A percentile compares a stretch with the other conserved stretches of the same genome.
Evolutionary conservation across 2,888 invertebrate genomes (phyloP).

Genomic region (Diloba caeruleocephala): DNA sequence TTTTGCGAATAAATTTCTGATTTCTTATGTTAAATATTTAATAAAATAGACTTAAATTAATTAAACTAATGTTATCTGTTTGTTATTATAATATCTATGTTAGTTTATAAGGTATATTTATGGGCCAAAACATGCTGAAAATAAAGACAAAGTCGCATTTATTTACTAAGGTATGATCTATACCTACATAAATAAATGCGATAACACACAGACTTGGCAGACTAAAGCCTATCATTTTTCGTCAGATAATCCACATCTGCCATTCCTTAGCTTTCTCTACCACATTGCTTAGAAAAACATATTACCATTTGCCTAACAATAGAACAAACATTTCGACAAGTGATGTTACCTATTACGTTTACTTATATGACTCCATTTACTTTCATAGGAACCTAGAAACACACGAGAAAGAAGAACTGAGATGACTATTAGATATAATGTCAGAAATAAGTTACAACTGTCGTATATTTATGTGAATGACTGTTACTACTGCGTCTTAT

Average conservation of each 20-base stretch:
- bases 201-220: no score
- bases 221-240: neutral
- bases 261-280: neutral
- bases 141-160: no score
- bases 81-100: no score
- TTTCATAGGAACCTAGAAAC: constrained; percentile 37
- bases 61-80: no score
- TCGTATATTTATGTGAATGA: constrained; percentile 10
- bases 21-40: no score
- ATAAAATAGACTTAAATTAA: no score
- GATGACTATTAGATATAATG: constrained; percentile 20
- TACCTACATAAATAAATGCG: no score
- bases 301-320: constrained; percentile 13
- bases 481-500: no score
- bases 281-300: neutral
- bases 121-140: no score
- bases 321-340: constrained; percentile 29
- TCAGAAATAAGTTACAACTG: constrained; percentile 13
- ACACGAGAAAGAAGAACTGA: constrained; percentile 14
- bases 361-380: constrained; percentile 45
- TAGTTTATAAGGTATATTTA: no score
- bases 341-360: constrained; percentile 41
- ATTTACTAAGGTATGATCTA: no score
- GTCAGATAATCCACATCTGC: neutral
- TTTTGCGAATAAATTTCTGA: no score